These are phyloP conservation scores for Perca flavescens DNA, from an alignment of 2,113 vertebrate species.

Conservation along the genomic window DNA sequence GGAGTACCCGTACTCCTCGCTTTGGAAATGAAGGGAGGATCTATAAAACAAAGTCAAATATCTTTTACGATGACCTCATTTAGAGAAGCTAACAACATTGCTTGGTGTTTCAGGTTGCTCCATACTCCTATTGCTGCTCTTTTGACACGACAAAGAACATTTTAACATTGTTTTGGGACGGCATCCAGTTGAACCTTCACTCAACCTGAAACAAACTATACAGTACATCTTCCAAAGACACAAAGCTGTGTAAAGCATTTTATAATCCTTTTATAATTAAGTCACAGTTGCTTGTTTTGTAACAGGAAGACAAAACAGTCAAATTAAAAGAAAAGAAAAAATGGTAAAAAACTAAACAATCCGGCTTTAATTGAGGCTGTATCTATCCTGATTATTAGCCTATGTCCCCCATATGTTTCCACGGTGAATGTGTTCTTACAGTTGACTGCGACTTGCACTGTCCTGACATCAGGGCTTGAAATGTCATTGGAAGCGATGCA, in stretches of 20 bases:
- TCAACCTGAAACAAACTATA: background rate
- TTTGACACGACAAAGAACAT: background rate
- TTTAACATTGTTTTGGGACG: background rate
- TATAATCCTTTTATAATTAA: background rate
- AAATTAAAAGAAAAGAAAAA: background rate
- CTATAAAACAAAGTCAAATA: constrained; percentile 77
- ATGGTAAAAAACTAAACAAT: background rate
- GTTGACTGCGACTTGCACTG: constrained; percentile 94
- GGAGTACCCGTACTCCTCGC: constrained; percentile 91
- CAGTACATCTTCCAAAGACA: background rate
- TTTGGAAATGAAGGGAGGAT: constrained; percentile 93
- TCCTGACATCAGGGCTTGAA: constrained; percentile 89
- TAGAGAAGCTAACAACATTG: background rate
- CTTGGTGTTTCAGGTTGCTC: background rate
- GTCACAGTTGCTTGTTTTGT: background rate
- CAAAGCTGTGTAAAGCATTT: background rate
- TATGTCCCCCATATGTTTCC: background rate
- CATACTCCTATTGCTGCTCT: background rate
- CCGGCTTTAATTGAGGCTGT: background rate
- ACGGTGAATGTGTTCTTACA: constrained; percentile 85
- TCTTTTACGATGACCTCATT: background rate
- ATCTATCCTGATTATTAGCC: no score
- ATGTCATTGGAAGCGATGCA: constrained; percentile 95
- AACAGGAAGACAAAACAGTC: background rate
- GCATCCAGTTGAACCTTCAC: background rate